phyloP scores from a whole-genome alignment of 2,113 vertebrate species.

The Labeo rohita region DNA sequence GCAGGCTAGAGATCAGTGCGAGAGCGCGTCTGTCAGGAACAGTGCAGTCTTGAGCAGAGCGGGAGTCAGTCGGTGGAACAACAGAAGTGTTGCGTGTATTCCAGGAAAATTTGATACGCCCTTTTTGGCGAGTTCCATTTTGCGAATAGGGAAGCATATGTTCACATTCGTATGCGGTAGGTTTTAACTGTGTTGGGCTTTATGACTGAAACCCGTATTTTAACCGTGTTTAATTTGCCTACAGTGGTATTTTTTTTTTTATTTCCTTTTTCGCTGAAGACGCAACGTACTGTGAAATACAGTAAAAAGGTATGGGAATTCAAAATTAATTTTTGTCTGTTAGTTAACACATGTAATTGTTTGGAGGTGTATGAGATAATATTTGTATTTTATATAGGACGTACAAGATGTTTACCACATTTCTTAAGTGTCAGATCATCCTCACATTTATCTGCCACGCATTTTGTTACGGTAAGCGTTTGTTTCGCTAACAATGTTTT shows the following conservation, averaged over 20 bases:
- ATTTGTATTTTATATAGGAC: not conserved
- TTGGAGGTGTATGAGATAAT: not conserved
- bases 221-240: not conserved
- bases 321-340: too few relatives aligned
- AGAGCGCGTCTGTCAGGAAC: not conserved
- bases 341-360: not conserved
- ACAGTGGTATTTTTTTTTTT: not conserved
- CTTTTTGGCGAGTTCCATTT: not conserved
- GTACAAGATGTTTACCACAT: not conserved
- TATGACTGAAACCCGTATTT: not conserved
- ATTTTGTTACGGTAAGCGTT: slow-evolving; percentile 13
- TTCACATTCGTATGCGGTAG: not conserved
- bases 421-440: not conserved
- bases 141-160: not conserved
- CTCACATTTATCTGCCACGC: not conserved
- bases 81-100: not conserved
- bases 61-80: not conserved
- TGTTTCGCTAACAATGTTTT: not conserved
- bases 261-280: too few relatives aligned
- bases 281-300: not conserved
- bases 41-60: not conserved
- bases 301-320: not conserved
- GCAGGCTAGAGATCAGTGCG: not conserved
- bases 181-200: not conserved
- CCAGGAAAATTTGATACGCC: slow-evolving; percentile 1